Conservation (phyloP, 2,113 vertebrate species). For the Argyrosomus japonicus region DNA sequence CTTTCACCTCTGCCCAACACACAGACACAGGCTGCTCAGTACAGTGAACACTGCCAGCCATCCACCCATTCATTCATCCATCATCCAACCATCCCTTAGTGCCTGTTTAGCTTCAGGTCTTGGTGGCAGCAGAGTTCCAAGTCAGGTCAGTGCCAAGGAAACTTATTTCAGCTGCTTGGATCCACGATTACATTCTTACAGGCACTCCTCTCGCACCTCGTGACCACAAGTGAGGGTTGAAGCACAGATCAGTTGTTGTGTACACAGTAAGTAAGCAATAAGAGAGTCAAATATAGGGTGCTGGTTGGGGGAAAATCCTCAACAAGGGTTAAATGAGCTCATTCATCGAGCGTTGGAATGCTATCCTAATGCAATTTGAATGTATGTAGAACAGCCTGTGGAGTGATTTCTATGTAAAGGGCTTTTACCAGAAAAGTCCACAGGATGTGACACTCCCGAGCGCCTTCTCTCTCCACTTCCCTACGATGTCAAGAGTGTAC, state of each 20-base stretch:
- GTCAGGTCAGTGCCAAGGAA: not conserved
- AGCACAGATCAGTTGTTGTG: not conserved
- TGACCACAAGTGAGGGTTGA: not conserved
- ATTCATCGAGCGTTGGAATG: no score
- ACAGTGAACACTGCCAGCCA: slow-evolving; percentile 15
- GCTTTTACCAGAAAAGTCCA: no score
- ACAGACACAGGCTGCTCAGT: slow-evolving; percentile 31
- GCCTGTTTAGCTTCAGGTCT: slow-evolving; percentile 21
- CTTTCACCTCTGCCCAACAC: slow-evolving; percentile 53
- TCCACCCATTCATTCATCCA: not conserved
- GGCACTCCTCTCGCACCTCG: not conserved
- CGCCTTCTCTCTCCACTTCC: no score
- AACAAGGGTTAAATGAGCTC: no score
- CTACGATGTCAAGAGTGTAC: no score
- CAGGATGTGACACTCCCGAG: no score
- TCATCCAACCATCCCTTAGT: not conserved
- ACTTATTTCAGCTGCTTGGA: not conserved
- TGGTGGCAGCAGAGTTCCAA: not conserved
- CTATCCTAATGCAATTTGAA: no score
- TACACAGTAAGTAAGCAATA: not conserved
- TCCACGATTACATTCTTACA: not conserved
- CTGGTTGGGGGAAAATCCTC: not conserved
- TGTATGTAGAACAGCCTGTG: no score
- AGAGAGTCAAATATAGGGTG: not conserved
- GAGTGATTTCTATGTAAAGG: no score